These are phyloP conservation scores for Polia nebulosa DNA, from an alignment of 2,888 invertebrate species.

Conservation along the genomic window DNA sequence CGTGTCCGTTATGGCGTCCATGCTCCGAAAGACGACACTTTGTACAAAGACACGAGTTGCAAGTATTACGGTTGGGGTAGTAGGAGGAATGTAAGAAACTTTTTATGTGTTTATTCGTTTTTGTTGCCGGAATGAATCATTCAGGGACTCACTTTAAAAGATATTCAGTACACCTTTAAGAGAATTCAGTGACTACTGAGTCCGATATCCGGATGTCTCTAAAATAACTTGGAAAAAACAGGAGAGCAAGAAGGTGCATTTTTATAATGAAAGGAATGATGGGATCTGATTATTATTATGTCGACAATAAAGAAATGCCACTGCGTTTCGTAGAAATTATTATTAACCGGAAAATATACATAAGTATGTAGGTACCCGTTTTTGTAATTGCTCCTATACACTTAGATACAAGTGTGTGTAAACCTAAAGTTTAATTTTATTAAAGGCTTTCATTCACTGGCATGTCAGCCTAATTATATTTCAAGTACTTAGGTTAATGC, in stretches of 20 bases:
- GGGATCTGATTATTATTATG: too few relatives aligned
- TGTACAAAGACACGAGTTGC: conserved; percentile 69
- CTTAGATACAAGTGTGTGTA: too few relatives aligned
- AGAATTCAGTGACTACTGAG: background rate
- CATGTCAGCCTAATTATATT: background rate
- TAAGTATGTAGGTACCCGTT: too few relatives aligned
- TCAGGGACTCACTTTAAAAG: background rate
- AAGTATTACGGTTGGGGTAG: conserved; percentile 84
- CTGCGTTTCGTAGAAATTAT: too few relatives aligned
- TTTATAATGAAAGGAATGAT: background rate
- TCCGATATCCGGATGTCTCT: background rate
- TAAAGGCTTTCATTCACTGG: background rate
- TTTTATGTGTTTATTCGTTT: background rate
- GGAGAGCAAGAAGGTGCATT: background rate
- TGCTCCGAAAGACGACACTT: conserved; percentile 39
- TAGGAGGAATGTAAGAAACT: conserved; percentile 80
- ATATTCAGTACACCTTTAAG: background rate
- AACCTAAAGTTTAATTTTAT: background rate
- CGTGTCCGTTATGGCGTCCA: conserved; percentile 80
- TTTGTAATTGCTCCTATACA: too few relatives aligned
- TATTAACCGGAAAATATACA: too few relatives aligned
- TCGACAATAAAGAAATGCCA: too few relatives aligned
- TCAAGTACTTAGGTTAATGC: background rate
- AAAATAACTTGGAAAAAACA: background rate
- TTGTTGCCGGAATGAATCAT: background rate